These are phyloP conservation scores for Euura lappo DNA, from an alignment of 1,140 invertebrate species.

Conservation along the genomic window DNA sequence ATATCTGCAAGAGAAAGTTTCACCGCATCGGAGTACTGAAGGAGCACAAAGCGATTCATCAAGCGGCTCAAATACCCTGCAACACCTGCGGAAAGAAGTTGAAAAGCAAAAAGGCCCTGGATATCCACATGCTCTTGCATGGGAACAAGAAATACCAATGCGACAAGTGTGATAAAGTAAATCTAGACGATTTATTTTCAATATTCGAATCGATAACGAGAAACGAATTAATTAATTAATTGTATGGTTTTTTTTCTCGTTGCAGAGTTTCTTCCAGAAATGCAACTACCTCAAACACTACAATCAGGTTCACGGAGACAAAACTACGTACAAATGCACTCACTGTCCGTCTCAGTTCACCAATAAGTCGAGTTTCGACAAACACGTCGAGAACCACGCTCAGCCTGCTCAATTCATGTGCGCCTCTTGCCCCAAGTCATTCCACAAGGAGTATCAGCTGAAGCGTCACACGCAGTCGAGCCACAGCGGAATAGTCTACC, in stretches of 20 bases:
- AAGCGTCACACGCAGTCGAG: slow-evolving; percentile 51
- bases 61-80: slow-evolving; percentile 53
- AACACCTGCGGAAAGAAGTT: slow-evolving; percentile 55
- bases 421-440: slow-evolving; percentile 53
- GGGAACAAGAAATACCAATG: slow-evolving; percentile 54
- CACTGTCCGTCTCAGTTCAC: slow-evolving; percentile 32
- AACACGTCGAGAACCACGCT: slow-evolving; percentile 28
- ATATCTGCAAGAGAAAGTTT: slow-evolving; percentile 58
- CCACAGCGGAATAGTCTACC: slow-evolving; percentile 57
- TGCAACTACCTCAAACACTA: slow-evolving; percentile 49
- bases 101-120: slow-evolving; percentile 60
- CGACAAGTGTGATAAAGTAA: slow-evolving; percentile 57
- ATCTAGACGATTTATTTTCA: not conserved
- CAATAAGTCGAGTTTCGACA: slow-evolving; percentile 25
- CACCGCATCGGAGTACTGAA: slow-evolving; percentile 57
- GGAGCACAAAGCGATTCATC: slow-evolving; percentile 57
- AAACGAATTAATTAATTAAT: slow-evolving; percentile 17
- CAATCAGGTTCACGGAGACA: slow-evolving; percentile 53
- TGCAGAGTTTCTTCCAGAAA: slow-evolving; percentile 53
- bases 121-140: slow-evolving; percentile 50
- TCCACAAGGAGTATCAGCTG: slow-evolving; percentile 56
- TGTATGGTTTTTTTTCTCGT: slow-evolving; percentile 3
- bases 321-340: slow-evolving; percentile 40
- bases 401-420: slow-evolving; percentile 29
- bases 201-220: not conserved